These are phyloP conservation scores for Hypolimnas misippus DNA, from an alignment of 2,888 invertebrate genomes.

Conservation along the genomic window DNA sequence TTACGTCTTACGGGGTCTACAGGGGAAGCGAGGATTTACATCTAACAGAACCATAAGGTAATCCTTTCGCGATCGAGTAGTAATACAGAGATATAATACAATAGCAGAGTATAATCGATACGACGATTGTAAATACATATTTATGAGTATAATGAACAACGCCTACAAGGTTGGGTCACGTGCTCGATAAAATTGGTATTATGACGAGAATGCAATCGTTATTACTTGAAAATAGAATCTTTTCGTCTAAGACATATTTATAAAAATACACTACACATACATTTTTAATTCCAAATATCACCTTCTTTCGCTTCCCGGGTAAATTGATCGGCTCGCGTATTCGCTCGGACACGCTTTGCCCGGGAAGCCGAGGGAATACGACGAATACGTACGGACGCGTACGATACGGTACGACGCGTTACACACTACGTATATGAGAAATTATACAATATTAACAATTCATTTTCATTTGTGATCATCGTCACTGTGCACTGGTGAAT, in stretches of 20 bases:
- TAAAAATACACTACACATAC: constrained; percentile 17
- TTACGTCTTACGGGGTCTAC: neutral
- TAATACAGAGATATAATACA: neutral
- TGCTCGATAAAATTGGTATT: neutral
- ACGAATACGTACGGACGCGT: neutral
- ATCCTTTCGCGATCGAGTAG: neutral
- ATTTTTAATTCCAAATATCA: constrained; percentile 5
- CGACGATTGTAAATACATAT: neutral
- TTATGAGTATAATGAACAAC: neutral
- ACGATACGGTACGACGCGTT: neutral
- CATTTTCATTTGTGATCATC: constrained; percentile 38
- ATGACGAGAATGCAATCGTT: neutral
- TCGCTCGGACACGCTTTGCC: neutral
- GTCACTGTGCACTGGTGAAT: constrained; percentile 47
- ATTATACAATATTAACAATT: constrained; percentile 25
- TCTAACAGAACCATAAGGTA: neutral
- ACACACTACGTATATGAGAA: constrained; percentile 22
- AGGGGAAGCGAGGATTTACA: neutral
- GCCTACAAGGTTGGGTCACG: neutral
- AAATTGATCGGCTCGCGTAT: neutral
- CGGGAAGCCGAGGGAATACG: neutral
- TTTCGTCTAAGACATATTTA: constrained; percentile 18
- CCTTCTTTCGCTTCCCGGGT: constrained; percentile 6
- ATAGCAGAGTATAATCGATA: neutral
- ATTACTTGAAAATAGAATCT: constrained; percentile 7